Evolutionary conservation across 92 coral and sea anemone species (phyloP), one percentile per base, ranked within the genome.

Genomic region (Actinernus sp.): DNA sequence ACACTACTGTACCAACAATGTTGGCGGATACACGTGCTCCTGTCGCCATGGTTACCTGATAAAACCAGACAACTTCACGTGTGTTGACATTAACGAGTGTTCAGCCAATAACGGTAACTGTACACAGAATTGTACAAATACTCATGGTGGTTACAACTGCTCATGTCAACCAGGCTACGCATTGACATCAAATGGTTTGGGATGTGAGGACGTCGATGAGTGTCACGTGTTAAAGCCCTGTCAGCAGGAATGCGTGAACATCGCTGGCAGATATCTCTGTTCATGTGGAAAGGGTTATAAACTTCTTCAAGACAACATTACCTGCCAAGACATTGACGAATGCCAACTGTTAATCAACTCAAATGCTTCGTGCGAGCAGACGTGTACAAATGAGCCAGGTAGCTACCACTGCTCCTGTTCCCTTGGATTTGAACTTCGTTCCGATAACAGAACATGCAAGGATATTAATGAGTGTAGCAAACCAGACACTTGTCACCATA

Each of bases 1-100:
- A 20, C 81, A 85, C 8, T 5, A 21, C 16, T 85, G 91, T 33
- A 71, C 34, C 2, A 85, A 85, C 57, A 17, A 25, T n/a, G 64
- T 27, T 1, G 82, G 91, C 2, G 68, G 91, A 7, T 85, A 70
- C 68, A 56, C 37, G n/a, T 85, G 91, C 47, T 78, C 86, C 0
- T 85, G 91, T 85, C 40, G 52, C 50, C 59, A 65, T 20, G 91
- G 91, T 28, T 85, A 63, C 71, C 47, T 31, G 28, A 76, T 85
- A 16, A 55, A 64, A 18, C 49, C 21, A 17, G 91, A 85, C 67
- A 46, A 85, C 31, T 31, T 31, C 17, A 60, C 81, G 20, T 85
- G 91, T 26, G 11, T 34, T 6, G 91, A 85, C 51, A 49, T 78
- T 0, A 47, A 85, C 26, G 91, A 85, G 55, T 85, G 91, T 31